Evolutionary conservation across 1,140 invertebrate species (phyloP).

Genomic region (Sarcophaga bullata): DNA sequence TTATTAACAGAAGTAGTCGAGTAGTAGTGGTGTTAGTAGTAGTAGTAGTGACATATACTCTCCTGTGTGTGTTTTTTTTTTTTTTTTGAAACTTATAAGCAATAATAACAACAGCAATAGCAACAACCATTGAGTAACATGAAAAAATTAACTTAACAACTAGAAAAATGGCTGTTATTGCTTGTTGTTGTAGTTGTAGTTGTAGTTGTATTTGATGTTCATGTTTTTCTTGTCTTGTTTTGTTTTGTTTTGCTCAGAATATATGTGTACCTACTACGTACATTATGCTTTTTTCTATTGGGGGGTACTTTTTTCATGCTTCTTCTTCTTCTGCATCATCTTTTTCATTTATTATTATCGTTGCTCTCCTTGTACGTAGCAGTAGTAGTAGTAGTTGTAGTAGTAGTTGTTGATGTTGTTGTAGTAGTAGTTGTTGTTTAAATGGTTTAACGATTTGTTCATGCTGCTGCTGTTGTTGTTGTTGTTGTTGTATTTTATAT

Average conservation of each 20-base stretch:
- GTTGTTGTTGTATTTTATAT: conserved; percentile 42
- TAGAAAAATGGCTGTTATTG: conserved; percentile 66
- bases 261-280: background rate
- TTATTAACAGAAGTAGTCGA: background rate
- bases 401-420: conserved; percentile 29
- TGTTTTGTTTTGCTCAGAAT: background rate
- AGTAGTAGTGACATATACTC: conserved; percentile 8
- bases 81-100: background rate
- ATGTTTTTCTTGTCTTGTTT: conserved; percentile 10
- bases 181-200: conserved; percentile 59
- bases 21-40: conserved; percentile 25
- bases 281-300: conserved; percentile 6
- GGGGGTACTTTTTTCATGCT: background rate
- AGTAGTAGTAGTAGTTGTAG: no score
- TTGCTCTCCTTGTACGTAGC: no score
- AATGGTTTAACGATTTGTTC: conserved; percentile 17
- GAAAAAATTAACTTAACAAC: conserved; percentile 66
- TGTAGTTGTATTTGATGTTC: conserved; percentile 1
- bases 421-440: conserved; percentile 34
- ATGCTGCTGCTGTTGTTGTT: conserved; percentile 51
- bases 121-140: conserved; percentile 55
- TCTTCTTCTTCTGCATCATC: no score
- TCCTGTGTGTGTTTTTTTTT: background rate
- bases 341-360: no score
- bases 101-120: conserved; percentile 34